Percentiles rank a stretch among this genome's conserved stretches.
phyloP scores from a whole-genome alignment of 2,113 vertebrate genomes.

The Aleadryas rufinucha region DNA sequence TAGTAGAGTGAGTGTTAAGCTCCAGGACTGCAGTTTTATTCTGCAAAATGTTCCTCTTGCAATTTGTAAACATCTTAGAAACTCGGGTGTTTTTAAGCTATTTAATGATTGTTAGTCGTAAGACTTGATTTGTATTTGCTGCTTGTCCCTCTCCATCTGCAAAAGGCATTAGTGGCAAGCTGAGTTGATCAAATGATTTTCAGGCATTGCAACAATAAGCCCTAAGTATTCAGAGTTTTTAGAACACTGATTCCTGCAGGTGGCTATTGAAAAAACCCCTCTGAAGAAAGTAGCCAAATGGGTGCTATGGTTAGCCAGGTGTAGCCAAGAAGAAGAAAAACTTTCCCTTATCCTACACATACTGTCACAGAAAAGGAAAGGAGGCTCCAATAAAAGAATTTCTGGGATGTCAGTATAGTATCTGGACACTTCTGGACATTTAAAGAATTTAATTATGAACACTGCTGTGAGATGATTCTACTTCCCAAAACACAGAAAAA shows the following conservation, averaged over 20 bases:
- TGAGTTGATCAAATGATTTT: background rate
- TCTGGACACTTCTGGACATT: background rate
- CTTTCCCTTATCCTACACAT: background rate
- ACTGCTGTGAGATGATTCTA: background rate
- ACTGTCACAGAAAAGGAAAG: background rate
- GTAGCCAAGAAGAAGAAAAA: background rate
- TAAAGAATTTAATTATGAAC: background rate
- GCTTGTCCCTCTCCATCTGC: background rate
- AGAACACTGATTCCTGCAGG: background rate
- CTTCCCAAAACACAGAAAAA: background rate
- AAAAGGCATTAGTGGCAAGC: background rate
- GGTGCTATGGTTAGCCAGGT: background rate
- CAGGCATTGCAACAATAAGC: background rate
- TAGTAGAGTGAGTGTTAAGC: constrained; percentile 34
- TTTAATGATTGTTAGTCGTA: background rate
- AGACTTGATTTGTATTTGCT: constrained; percentile 20
- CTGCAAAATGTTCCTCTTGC: constrained; percentile 21
- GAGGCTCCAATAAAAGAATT: background rate
- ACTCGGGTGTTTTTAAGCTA: background rate
- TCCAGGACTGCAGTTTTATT: constrained; percentile 50
- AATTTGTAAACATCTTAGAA: constrained; percentile 50
- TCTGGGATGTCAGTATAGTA: background rate
- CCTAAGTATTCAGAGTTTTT: background rate
- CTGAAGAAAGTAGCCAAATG: background rate
- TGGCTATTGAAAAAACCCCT: background rate